phyloP scores from a whole-genome alignment of 2,113 vertebrate species.

The Cygnus buccinator region DNA sequence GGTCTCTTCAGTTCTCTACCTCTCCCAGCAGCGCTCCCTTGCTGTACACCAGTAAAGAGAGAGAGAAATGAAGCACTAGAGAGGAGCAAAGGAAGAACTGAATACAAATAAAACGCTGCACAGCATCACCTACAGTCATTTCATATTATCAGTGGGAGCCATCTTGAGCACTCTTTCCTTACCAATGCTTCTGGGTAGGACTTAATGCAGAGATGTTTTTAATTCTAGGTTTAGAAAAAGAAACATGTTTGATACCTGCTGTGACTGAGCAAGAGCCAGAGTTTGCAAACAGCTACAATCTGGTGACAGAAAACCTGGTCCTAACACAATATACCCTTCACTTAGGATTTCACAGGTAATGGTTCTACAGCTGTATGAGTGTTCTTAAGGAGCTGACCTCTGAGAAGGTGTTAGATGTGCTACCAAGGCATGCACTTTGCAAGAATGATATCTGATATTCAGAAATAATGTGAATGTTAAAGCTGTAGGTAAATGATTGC shows the following conservation, averaged over 20 bases:
- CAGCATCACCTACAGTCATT: background rate
- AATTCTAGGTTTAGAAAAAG: slow-evolving; percentile 91
- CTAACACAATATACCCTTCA: slow-evolving; percentile 93
- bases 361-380: background rate
- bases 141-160: background rate
- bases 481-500: background rate
- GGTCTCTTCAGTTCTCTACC: accelerated
- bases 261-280: slow-evolving; percentile 82
- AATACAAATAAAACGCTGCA: accelerated
- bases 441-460: too few species aligned
- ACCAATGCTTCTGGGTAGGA: background rate
- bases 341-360: slow-evolving; percentile 93
- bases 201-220: background rate
- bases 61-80: background rate
- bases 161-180: background rate
- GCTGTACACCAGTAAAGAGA: background rate
- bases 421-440: accelerated
- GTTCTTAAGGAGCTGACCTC: too few species aligned
- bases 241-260: slow-evolving; percentile 93
- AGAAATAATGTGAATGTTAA: background rate
- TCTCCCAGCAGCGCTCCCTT: background rate
- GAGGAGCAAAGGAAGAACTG: background rate
- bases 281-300: slow-evolving; percentile 90
- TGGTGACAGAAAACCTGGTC: slow-evolving; percentile 96
- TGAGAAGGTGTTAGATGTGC: accelerated